phyloP scores from a whole-genome alignment of 1,140 invertebrate genomes.

The Euura lappo region DNA sequence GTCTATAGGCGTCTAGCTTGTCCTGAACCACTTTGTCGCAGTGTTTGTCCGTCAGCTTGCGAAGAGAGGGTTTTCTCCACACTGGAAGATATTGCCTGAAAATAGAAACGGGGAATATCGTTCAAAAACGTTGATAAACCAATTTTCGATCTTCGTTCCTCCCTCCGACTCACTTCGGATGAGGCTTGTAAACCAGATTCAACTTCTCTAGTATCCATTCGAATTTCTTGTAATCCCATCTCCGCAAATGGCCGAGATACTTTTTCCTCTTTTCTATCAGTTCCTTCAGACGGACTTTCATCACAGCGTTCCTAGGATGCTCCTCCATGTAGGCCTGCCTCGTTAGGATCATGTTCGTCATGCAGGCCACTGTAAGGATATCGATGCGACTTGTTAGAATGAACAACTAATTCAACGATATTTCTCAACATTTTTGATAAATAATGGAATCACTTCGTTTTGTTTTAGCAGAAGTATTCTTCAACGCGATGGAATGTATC shows the following conservation, averaged over 20 bases:
- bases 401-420: background rate
- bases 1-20: conserved; percentile 69
- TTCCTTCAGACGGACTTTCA: conserved; percentile 69
- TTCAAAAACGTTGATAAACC: no score
- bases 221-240: conserved; percentile 81
- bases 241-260: conserved; percentile 70
- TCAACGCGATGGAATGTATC: no score
- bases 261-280: conserved; percentile 80
- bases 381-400: conserved; percentile 1
- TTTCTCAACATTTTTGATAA: no score
- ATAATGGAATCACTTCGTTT: no score
- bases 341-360: conserved; percentile 63
- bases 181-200: conserved; percentile 76
- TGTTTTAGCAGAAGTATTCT: no score
- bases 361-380: conserved; percentile 60
- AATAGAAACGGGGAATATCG: conserved; percentile 18
- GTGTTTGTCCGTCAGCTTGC: conserved; percentile 69
- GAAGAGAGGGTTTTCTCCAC: conserved; percentile 71
- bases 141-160: no score
- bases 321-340: conserved; percentile 60
- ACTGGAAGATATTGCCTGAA: conserved; percentile 60
- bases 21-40: conserved; percentile 70
- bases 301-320: conserved; percentile 59
- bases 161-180: conserved; percentile 61
- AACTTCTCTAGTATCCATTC: conserved; percentile 86